Base-by-base conservation (phyloP, 2,797 vertebrate genomes). In the Calcarius lapponicus region DNA sequence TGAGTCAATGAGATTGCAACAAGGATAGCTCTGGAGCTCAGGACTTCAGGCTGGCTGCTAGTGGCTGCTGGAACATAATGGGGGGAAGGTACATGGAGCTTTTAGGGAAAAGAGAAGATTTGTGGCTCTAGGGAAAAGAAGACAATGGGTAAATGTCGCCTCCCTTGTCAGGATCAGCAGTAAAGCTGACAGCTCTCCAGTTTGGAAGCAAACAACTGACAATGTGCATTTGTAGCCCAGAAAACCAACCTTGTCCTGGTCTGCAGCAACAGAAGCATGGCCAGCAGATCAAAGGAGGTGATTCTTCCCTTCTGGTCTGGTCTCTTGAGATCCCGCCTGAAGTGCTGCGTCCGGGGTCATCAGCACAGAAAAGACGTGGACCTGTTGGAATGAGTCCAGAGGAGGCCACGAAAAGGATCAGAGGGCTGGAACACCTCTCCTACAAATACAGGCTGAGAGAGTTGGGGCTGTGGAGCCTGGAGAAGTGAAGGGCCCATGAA, bases 261-360 rank as follows among this genome's bases (percentile, higher is more conserved):
- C 32, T 67, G 58, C 58, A 45, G 40, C 4, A 48, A 43, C 17
- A 53, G 62, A 34, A 79, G 6, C 0, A 0, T 26, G 47, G 14
- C 31, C 53, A 66, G 22, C 14, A 71, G 15, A 53, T 8, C 0
- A 1, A 86, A 47, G 50, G 31, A 71, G 17, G 10, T 22, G 42
- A 48, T 42, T n/a, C 28, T 65, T 25, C 12, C 5, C 7, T 42
- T 42, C 53, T 67, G 2, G 38, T 82, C 32, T 3, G 6, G 15
- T 45, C 43, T 64, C 3, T 14, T 50, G 34, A 86, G 47, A 64
- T 20, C 26, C 17, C 32, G 54, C 22, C 24, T 14, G 6, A 32
- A 82, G 13, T 13, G 8, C 71, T n/a, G 50, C 1, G 2, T 71
- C 28, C 1, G 1, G 6, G 9, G 11, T 11, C 21, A 26, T 25